Evolutionary conservation across 2,888 invertebrate species (phyloP).

Genomic region (Subacronicta megacephala): DNA sequence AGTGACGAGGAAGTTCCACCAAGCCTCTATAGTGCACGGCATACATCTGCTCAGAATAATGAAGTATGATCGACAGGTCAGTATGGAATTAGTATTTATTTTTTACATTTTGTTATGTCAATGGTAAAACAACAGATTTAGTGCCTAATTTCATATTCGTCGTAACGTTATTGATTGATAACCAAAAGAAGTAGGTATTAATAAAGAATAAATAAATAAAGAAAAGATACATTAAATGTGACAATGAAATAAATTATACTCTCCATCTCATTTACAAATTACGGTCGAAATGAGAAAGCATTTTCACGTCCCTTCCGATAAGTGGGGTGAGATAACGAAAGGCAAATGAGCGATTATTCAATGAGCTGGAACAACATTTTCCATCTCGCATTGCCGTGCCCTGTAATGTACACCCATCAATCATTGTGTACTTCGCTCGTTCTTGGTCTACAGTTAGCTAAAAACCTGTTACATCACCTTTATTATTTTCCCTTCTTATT

Average conservation of each 20-base stretch:
- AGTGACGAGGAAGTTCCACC: constrained; percentile 97
- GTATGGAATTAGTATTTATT: constrained; percentile 34
- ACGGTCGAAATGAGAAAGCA: constrained; percentile 57
- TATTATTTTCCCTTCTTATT: constrained; percentile 63
- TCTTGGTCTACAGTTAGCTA: constrained; percentile 61
- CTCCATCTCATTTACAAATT: constrained; percentile 54
- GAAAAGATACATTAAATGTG: constrained; percentile 20
- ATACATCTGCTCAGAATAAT: constrained; percentile 97
- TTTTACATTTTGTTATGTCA: too few relatives aligned
- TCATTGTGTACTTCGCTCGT: constrained; percentile 67
- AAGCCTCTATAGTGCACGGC: constrained; percentile 97
- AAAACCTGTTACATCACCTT: constrained; percentile 69
- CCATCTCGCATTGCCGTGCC: constrained; percentile 59
- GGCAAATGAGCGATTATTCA: constrained; percentile 77
- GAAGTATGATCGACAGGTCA: constrained; percentile 96
- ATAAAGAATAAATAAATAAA: constrained; percentile 19
- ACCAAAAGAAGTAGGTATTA: not conserved
- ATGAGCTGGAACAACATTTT: constrained; percentile 72
- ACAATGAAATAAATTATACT: constrained; percentile 51
- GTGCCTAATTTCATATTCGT: too few relatives aligned
- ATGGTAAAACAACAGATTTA: too few relatives aligned
- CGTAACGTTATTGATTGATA: not conserved
- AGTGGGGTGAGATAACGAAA: constrained; percentile 66
- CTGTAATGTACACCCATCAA: constrained; percentile 76
- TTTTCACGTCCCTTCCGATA: constrained; percentile 66